Evolutionary conservation across 2,113 vertebrate species (phyloP).

Genomic region (Hipposideros armiger): DNA sequence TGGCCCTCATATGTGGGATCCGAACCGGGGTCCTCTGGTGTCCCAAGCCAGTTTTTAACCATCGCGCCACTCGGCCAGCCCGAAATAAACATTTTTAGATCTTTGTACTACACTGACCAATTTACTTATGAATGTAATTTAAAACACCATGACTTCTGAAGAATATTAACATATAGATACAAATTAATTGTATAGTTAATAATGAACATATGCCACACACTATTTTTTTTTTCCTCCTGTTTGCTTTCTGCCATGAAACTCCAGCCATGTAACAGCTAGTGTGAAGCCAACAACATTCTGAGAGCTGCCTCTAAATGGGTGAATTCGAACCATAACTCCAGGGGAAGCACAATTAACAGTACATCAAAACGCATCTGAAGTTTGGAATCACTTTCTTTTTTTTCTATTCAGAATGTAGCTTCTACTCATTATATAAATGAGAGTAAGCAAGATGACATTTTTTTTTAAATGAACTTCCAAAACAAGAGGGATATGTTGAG

Average conservation of each 20-base stretch:
- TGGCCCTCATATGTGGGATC: too few relatives aligned
- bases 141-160: background rate
- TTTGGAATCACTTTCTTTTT: background rate
- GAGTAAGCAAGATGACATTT: background rate
- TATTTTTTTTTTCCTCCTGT: background rate
- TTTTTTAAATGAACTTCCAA: background rate
- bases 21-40: too few relatives aligned
- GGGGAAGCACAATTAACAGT: background rate
- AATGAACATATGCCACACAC: background rate
- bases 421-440: background rate
- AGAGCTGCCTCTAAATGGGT: background rate
- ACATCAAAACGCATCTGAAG: background rate
- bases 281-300: background rate
- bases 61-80: too few relatives aligned
- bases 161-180: background rate
- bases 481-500: background rate
- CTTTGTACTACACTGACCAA: background rate
- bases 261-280: background rate
- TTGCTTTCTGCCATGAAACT: background rate
- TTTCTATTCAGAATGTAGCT: background rate
- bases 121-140: constrained; percentile 5
- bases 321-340: background rate
- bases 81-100: background rate
- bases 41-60: too few relatives aligned
- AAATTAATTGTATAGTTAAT: background rate